phyloP scores from a whole-genome alignment of 2,888 invertebrate genomes.

The Latheticus oryzae region DNA sequence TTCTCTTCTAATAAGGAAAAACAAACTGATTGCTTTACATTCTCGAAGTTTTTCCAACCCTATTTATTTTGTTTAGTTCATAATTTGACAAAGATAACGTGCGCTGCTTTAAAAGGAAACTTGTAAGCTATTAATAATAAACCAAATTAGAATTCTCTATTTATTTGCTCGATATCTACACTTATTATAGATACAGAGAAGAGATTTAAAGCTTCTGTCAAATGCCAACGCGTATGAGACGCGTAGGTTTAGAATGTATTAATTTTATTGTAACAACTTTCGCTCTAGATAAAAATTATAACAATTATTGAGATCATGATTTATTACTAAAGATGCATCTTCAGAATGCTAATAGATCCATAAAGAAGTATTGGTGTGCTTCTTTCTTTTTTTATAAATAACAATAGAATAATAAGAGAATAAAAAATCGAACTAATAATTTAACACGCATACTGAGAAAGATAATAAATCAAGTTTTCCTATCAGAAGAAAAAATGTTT shows the following conservation, averaged over 20 bases:
- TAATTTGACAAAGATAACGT: conserved; percentile 11
- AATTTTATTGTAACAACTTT: conserved; percentile 20
- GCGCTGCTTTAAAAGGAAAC: conserved; percentile 16
- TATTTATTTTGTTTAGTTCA: not conserved
- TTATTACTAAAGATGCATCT: conserved; percentile 14
- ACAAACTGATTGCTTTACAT: conserved; percentile 5
- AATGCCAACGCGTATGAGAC: conserved; percentile 1
- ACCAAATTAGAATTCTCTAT: too few species aligned
- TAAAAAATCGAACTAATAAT: too few species aligned
- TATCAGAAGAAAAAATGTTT: too few species aligned
- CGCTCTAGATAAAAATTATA: conserved; percentile 11
- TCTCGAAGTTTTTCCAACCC: conserved; percentile 4
- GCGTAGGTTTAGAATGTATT: conserved; percentile 25
- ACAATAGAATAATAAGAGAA: too few species aligned
- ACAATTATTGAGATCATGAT: conserved; percentile 23
- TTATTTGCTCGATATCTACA: too few species aligned
- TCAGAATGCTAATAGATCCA: not conserved
- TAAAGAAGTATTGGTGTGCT: too few species aligned
- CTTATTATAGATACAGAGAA: conserved; percentile 4
- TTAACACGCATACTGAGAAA: too few species aligned
- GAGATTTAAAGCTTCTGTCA: conserved; percentile 1
- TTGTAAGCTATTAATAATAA: too few species aligned
- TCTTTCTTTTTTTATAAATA: too few species aligned
- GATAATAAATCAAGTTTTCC: too few species aligned
- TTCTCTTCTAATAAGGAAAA: conserved; percentile 17